A percentile compares a stretch with the other conserved stretches of the same genome.
phyloP scores from a whole-genome alignment of 2,113 vertebrate genomes.

The Pygoscelis antarcticus region DNA sequence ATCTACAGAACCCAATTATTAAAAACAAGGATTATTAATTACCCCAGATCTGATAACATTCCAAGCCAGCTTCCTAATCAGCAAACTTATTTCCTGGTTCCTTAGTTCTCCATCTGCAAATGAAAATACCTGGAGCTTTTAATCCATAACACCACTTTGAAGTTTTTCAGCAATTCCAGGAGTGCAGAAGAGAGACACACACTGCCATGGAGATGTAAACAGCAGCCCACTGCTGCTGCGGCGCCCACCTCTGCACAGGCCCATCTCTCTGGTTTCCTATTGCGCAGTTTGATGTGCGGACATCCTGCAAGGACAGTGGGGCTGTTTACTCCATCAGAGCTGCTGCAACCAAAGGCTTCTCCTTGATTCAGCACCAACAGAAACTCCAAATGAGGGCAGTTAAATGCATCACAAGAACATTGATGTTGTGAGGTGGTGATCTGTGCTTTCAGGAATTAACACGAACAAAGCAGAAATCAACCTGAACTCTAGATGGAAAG shows the following conservation, averaged over 20 bases:
- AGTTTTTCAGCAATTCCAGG: background rate
- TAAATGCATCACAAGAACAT: background rate
- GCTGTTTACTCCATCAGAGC: background rate
- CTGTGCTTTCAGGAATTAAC: background rate
- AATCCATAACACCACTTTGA: background rate
- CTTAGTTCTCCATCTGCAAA: background rate
- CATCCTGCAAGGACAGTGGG: background rate
- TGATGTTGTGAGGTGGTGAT: background rate
- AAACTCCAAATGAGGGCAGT: background rate
- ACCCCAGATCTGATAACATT: background rate
- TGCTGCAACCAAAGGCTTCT: background rate
- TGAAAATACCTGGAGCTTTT: background rate
- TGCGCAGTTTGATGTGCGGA: background rate
- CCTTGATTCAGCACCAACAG: background rate
- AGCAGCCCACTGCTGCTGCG: background rate
- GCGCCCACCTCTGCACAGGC: background rate
- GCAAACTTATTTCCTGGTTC: background rate
- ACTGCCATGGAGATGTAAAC: background rate
- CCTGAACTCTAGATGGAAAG: background rate
- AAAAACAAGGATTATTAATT: background rate
- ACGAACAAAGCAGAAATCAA: background rate
- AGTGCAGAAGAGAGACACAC: background rate
- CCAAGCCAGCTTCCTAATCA: background rate
- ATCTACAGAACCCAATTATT: background rate
- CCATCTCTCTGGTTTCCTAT: background rate